Conservation (phyloP, 2,888 invertebrate species). For the Frankliniella fusca region DNA sequence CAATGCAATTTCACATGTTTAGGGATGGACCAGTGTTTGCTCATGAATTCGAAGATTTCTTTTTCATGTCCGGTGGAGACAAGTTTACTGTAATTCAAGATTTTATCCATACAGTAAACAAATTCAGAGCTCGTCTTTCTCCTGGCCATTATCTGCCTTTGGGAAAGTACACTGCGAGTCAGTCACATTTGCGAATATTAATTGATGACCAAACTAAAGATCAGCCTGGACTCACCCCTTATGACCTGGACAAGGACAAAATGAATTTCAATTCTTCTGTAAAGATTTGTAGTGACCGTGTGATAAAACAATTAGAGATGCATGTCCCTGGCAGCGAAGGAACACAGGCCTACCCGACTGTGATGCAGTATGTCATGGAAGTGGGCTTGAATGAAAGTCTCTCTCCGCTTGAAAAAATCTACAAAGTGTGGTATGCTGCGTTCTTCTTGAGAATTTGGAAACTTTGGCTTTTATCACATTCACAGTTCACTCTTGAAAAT, state of each 20-base stretch:
- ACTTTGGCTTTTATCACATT: too few species aligned
- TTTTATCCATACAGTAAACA: neutral
- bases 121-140: neutral
- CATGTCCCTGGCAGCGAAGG: neutral
- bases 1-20: neutral
- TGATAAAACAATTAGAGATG: neutral
- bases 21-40: neutral
- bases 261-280: conserved; percentile 13
- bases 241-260: neutral
- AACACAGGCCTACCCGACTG: neutral
- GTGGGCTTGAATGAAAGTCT: neutral
- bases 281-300: conserved; percentile 12
- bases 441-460: too few species aligned
- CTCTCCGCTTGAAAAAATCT: neutral
- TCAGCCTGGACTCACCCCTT: neutral
- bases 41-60: neutral
- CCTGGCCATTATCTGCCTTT: neutral
- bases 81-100: neutral
- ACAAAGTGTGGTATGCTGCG: neutral
- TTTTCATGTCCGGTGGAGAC: neutral
- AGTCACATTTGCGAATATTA: too few species aligned
- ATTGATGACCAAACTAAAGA: neutral
- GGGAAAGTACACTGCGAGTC: conserved; percentile 1
- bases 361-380: neutral
- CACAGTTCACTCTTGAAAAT: too few species aligned